These are phyloP conservation scores for Sphenopsis melanotis DNA, from an alignment of 2,797 vertebrate species.

Conservation along the genomic window DNA sequence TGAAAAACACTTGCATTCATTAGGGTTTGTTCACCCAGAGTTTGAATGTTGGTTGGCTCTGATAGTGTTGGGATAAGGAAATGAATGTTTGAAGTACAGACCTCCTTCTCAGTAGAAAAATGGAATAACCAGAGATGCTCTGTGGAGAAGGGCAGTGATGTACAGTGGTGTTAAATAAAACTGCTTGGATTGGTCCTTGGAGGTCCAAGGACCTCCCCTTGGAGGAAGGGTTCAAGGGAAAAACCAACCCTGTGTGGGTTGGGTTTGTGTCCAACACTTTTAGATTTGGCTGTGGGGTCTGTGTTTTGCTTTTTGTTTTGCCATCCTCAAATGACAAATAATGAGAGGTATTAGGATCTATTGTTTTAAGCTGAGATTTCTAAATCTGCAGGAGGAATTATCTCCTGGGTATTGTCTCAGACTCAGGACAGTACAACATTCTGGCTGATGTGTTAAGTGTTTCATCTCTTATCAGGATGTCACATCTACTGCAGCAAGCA, in stretches of 20 bases:
- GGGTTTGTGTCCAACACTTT: background rate
- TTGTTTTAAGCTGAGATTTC: background rate
- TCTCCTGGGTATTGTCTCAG: background rate
- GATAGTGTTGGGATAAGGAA: background rate
- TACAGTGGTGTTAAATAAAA: background rate
- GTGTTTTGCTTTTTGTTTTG: background rate
- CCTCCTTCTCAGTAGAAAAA: background rate
- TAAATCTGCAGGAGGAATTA: background rate
- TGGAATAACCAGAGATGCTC: background rate
- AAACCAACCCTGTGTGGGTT: fast-evolving
- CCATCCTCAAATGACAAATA: background rate
- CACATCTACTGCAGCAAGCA: constrained; percentile 5
- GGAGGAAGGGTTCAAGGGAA: background rate
- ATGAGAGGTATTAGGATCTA: background rate
- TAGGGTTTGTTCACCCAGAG: background rate
- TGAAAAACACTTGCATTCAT: background rate
- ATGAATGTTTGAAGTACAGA: background rate
- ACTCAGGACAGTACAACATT: background rate
- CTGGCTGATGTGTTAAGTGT: background rate
- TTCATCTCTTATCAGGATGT: background rate
- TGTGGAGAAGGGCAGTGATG: background rate
- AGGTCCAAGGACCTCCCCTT: too few relatives aligned
- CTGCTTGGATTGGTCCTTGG: background rate
- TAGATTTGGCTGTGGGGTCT: background rate
- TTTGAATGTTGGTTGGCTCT: background rate